phyloP scores from a whole-genome alignment of 2,113 vertebrate species.

The Cyanocitta stelleri region DNA sequence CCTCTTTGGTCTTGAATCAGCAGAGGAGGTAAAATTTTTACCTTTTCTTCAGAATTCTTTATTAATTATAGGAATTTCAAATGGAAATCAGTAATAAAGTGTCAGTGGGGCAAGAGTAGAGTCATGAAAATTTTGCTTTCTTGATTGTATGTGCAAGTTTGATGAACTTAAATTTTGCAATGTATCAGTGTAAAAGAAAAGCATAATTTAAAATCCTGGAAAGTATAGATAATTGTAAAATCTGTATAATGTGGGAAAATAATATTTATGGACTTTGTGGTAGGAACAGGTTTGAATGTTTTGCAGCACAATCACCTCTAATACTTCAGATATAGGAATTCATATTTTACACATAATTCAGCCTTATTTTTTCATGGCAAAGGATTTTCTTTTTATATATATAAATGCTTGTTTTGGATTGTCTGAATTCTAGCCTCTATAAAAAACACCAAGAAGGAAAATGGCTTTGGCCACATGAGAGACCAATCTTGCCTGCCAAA shows the following conservation, averaged over 20 bases:
- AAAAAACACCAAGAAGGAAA: background rate
- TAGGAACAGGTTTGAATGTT: background rate
- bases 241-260: background rate
- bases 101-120: background rate
- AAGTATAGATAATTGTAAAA: background rate
- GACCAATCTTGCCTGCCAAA: background rate
- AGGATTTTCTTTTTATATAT: background rate
- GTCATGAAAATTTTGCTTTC: background rate
- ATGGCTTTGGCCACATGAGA: background rate
- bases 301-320: background rate
- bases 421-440: background rate
- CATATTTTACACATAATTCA: background rate
- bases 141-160: background rate
- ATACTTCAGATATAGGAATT: background rate
- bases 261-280: background rate
- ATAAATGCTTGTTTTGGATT: background rate
- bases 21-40: background rate
- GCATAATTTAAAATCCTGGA: background rate
- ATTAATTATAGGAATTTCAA: background rate
- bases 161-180: background rate
- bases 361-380: background rate
- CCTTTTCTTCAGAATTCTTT: background rate
- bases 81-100: background rate
- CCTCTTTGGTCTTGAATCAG: background rate
- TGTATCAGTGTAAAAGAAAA: background rate